Base-by-base conservation (phyloP, 2,888 invertebrate species). In the Cryptocephalus moraei region DNA sequence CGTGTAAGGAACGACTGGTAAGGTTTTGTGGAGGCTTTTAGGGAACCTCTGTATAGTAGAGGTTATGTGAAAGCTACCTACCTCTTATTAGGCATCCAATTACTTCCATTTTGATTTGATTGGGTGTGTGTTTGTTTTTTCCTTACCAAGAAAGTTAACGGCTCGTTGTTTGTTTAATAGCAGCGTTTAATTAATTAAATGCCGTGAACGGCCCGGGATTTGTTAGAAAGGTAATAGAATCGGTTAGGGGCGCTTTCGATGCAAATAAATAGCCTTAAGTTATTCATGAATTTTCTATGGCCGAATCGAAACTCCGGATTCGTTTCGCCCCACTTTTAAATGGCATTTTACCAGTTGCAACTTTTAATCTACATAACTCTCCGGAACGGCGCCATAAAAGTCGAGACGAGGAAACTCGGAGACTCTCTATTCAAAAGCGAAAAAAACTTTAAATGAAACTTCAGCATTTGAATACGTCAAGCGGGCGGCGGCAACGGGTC, bases 361-460 rank as follows among this genome's bases (percentile, higher is more conserved):
- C 64, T 65, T 65, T 64, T 65, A 65, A 65, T 65, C 64, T 65
- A 61, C 63, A 64, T 64, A 65, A 65, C 63, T 65, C 64, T 62
- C 50, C 49, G 54, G 49, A 60, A 65, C 54, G 57, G 59, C 56
- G 48, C 54, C 58, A 62, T 65, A 63, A 64, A 62, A 64, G 64
- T 65, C 64, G 61, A 22, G 22, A 62, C 64, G 64, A 60, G 62
- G 55, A 63, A 65, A 64, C 62, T 64, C 63, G 62, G 63, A 62
- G 62, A 59, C 62, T 64, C 62, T 62, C 61, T 59, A 63, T 64
- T 61, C 60, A 54, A 59, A 59, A 60, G 57, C 55, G 58, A 57
- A 60, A 63, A 62, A 62, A 62, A 55, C 49, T 51, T 45, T 22
- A 49, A 56, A 68, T 66, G 67, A 66, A 54, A 57, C 53, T 59